A percentile compares a stretch with the other conserved stretches of the same genome.
Conservation (phyloP, 2,113 vertebrate species). For the Centropus unirufus region DNA sequence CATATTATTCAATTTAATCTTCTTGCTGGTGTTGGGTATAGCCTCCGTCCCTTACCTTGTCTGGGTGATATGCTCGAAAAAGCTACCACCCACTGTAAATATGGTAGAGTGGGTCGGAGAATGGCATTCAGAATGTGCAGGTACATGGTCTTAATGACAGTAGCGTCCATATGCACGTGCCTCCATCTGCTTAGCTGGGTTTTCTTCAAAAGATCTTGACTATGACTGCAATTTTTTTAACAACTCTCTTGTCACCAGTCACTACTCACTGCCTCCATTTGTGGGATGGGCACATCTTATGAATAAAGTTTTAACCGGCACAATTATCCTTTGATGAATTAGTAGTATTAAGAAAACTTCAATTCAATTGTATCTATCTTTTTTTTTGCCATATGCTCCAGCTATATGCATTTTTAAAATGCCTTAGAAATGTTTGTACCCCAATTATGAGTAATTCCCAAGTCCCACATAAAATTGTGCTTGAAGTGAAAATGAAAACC, state of each 20-base stretch:
- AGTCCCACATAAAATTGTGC: no score
- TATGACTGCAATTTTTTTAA: background rate
- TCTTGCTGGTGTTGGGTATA: background rate
- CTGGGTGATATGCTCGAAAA: background rate
- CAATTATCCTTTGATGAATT: no score
- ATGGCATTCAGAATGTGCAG: background rate
- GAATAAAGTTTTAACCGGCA: no score
- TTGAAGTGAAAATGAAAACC: no score
- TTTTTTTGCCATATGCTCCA: no score
- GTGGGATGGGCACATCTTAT: no score
- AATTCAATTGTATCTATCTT: no score
- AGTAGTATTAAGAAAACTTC: no score
- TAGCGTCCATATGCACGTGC: background rate
- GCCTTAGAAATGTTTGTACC: no score
- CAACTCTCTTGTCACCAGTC: background rate
- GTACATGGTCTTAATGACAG: rapidly evolving
- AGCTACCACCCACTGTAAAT: background rate
- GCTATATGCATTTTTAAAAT: no score
- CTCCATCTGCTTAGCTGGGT: background rate
- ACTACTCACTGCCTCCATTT: background rate
- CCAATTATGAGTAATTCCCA: no score
- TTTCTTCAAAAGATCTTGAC: background rate
- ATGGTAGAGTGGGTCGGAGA: no score
- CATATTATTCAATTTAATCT: background rate
- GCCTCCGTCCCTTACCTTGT: background rate